A percentile compares a stretch with the other conserved stretches of the same genome.
Conservation (phyloP, 2,888 invertebrate genomes). For the Calephelis perditalis region DNA sequence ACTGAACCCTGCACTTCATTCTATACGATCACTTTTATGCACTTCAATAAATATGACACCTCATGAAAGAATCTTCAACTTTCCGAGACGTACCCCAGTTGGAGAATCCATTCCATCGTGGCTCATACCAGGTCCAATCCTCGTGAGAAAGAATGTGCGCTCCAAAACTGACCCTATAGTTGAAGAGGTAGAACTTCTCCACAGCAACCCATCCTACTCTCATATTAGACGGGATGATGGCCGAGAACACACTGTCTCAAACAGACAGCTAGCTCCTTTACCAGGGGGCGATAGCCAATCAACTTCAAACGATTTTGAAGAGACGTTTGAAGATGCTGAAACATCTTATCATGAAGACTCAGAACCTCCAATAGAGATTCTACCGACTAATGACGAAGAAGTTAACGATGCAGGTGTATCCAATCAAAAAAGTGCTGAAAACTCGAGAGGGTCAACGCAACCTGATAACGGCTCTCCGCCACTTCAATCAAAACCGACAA, state of each 20-base stretch:
- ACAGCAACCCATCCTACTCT: conserved; percentile 16
- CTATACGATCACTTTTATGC: conserved; percentile 21
- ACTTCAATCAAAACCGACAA: too few species aligned
- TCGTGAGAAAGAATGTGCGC: not conserved
- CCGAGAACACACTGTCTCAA: not conserved
- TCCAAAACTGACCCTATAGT: conserved; percentile 7
- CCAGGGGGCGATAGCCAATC: too few species aligned
- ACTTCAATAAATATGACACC: conserved; percentile 21
- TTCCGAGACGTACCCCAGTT: conserved; percentile 16
- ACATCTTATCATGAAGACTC: too few species aligned
- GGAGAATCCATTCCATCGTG: conserved; percentile 17
- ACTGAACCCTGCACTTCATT: conserved; percentile 13
- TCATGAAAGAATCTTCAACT: conserved; percentile 21
- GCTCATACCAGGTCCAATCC: not conserved
- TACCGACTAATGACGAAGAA: too few species aligned
- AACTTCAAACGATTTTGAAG: too few species aligned
- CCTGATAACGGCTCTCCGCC: too few species aligned
- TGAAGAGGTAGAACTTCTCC: conserved; percentile 17
- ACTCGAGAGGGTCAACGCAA: too few species aligned
- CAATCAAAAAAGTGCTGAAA: too few species aligned
- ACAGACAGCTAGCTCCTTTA: too few species aligned
- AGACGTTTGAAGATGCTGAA: too few species aligned
- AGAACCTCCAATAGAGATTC: too few species aligned
- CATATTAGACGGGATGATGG: conserved; percentile 15
- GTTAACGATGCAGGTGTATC: too few species aligned